Conservation (phyloP, 2,888 invertebrate species). For the Pseudococcus longispinus region DNA sequence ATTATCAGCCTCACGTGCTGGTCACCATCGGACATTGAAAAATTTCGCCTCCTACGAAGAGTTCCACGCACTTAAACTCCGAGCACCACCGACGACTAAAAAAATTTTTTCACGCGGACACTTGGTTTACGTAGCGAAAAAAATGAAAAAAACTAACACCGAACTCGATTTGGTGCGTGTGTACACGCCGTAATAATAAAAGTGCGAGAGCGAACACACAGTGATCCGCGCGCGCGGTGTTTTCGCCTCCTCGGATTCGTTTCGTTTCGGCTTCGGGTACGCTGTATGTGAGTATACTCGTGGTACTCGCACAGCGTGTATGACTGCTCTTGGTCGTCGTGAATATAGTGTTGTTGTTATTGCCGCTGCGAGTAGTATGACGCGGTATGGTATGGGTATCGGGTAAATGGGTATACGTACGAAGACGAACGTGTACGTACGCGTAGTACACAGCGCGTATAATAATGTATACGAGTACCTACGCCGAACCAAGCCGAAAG, state of each 20-base stretch:
- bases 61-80: neutral
- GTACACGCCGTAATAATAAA: slow-evolving; percentile 16
- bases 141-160: neutral
- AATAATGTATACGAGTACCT: neutral
- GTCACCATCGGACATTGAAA: neutral
- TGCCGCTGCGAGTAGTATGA: neutral
- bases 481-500: neutral
- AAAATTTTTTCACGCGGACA: slow-evolving; percentile 3
- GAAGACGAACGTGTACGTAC: slow-evolving; percentile 21
- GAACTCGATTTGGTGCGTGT: neutral
- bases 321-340: neutral
- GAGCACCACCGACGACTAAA: neutral
- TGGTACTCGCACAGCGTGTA: neutral
- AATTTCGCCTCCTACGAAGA: neutral
- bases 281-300: neutral
- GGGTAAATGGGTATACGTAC: neutral
- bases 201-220: neutral
- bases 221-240: slow-evolving; percentile 22
- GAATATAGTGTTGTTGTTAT: slow-evolving; percentile 1
- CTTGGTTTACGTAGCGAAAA: neutral
- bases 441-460: neutral
- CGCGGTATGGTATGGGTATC: neutral
- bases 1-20: neutral
- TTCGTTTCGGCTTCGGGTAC: neutral
- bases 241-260: slow-evolving; percentile 13